phyloP scores from a whole-genome alignment of 2,113 vertebrate genomes.

The Microcebus ravelobensis region DNA sequence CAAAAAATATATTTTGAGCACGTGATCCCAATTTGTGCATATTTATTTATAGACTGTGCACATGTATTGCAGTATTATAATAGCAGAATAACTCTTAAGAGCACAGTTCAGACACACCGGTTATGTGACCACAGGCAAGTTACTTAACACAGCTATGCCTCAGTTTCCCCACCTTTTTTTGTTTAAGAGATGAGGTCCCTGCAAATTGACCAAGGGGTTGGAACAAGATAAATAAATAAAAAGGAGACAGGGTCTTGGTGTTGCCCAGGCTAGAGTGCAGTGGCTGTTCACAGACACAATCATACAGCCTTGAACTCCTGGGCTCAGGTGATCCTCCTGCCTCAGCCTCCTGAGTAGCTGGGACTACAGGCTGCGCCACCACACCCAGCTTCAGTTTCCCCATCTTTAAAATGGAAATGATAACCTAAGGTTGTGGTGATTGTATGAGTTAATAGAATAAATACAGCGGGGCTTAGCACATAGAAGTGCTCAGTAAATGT shows the following conservation, averaged over 20 bases:
- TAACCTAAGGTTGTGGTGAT: neutral
- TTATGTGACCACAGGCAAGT: neutral
- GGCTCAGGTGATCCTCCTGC: neutral
- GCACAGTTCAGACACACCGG: neutral
- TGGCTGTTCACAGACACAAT: neutral
- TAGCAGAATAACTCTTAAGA: neutral
- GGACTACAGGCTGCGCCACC: neutral
- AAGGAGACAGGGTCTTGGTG: neutral
- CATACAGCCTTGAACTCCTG: neutral
- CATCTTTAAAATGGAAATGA: constrained; percentile 11
- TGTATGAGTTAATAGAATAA: neutral
- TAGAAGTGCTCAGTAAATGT: neutral
- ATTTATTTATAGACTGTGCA: neutral
- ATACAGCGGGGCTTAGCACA: neutral
- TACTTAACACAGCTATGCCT: neutral
- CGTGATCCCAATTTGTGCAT: neutral
- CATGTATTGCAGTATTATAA: neutral
- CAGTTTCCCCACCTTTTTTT: neutral
- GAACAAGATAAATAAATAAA: too few relatives aligned
- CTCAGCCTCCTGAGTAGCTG: neutral
- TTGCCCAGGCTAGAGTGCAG: neutral
- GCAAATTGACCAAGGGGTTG: too few relatives aligned
- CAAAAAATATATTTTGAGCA: neutral
- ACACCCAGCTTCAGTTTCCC: neutral
- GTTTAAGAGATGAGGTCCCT: neutral